Conservation (phyloP, 1,140 invertebrate species). For the Asobara japonica region DNA sequence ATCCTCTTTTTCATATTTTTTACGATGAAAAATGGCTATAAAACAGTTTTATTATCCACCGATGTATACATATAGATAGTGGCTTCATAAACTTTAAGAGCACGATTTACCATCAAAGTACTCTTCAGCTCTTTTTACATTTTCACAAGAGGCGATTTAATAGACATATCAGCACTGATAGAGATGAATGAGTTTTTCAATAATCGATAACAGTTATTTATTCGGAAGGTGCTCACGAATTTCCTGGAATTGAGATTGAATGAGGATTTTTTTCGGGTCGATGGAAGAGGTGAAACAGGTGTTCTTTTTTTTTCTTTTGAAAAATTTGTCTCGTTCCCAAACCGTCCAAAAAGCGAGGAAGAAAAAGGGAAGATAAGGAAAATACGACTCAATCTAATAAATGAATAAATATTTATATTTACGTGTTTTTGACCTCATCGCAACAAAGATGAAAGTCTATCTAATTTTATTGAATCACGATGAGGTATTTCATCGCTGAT, state of each 20-base stretch:
- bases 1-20: slow-evolving; percentile 3
- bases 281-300: slow-evolving; percentile 21
- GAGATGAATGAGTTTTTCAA: slow-evolving; percentile 12
- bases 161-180: slow-evolving; percentile 20
- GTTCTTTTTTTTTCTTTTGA: too few relatives aligned
- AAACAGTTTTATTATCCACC: slow-evolving; percentile 7
- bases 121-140: slow-evolving; percentile 14
- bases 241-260: not conserved
- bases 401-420: slow-evolving; percentile 23
- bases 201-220: slow-evolving; percentile 8
- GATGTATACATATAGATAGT: slow-evolving; percentile 9
- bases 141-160: slow-evolving; percentile 16
- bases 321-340: slow-evolving; percentile 32
- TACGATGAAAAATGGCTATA: not conserved
- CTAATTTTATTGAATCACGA: slow-evolving; percentile 43
- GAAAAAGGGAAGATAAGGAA: too few relatives aligned
- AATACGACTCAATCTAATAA: slow-evolving; percentile 34
- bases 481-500: slow-evolving; percentile 15
- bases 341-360: slow-evolving; percentile 28
- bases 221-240: slow-evolving; percentile 16
- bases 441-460: slow-evolving; percentile 62
- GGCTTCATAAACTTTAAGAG: slow-evolving; percentile 9
- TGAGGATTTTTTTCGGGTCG: not conserved
- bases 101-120: not conserved
- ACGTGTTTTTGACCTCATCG: slow-evolving; percentile 53